phyloP scores from a whole-genome alignment of 92 coral and sea anemone species.

The Virgularia gustaviana region DNA sequence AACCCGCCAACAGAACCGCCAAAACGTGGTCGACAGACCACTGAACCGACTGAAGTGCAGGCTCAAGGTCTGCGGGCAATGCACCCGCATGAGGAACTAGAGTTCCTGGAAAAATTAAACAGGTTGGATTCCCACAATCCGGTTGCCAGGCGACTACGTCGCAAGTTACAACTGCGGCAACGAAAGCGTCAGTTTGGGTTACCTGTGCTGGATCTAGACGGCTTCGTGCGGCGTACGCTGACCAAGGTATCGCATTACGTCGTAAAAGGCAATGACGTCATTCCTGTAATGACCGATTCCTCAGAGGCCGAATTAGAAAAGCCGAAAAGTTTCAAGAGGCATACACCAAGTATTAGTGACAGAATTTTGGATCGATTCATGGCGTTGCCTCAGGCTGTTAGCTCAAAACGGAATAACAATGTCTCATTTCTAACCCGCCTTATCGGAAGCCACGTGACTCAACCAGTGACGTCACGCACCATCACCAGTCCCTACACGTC shows the following conservation, averaged over 20 bases:
- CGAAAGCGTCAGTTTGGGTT: conserved; percentile 69
- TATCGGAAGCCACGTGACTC: conserved; percentile 76
- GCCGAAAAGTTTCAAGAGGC: background rate
- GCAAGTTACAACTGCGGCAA: conserved; percentile 76
- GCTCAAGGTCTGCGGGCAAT: conserved; percentile 48
- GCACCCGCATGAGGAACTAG: conserved; percentile 69
- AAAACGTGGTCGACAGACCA: conserved; percentile 14
- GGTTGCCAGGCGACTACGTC: conserved; percentile 66
- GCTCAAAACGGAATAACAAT: conserved; percentile 32
- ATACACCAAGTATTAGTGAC: background rate
- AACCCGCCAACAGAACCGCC: conserved; percentile 6
- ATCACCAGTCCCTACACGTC: conserved; percentile 99
- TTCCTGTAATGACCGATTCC: conserved; percentile 53
- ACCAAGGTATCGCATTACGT: conserved; percentile 61
- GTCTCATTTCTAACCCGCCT: conserved; percentile 68
- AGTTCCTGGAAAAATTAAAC: conserved; percentile 64
- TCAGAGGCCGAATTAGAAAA: background rate
- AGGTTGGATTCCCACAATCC: conserved; percentile 59
- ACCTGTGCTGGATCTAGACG: conserved; percentile 73
- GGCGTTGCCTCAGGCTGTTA: conserved; percentile 73
- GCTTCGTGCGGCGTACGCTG: conserved; percentile 43
- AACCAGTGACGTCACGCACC: conserved; percentile 64
- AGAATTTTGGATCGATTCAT: conserved; percentile 3
- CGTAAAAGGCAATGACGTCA: conserved; percentile 42
- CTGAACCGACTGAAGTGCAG: conserved; percentile 26